Evolutionary conservation across 92 coral and sea anemone genomes (phyloP).

Genomic region (Porites divaricata): DNA sequence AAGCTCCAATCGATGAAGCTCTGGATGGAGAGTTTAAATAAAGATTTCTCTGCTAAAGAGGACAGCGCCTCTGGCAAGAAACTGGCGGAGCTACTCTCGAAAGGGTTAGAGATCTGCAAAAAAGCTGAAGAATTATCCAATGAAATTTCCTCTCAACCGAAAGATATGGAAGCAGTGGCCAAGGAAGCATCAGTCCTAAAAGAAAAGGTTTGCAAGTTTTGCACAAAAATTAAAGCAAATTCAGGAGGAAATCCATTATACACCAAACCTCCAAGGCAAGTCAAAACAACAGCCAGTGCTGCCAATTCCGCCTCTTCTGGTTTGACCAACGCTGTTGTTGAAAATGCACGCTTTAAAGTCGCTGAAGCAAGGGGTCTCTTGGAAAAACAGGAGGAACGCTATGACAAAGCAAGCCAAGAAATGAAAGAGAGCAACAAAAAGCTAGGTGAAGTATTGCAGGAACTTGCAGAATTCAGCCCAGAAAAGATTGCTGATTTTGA

Average conservation of each 20-base stretch:
- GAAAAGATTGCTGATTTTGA: conserved; percentile 40
- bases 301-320: conserved; percentile 9
- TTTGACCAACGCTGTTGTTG: conserved; percentile 10
- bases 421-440: conserved; percentile 29
- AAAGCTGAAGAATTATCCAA: neutral
- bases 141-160: neutral
- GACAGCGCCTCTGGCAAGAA: neutral
- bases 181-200: conserved; percentile 5
- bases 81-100: neutral
- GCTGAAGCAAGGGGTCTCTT: conserved; percentile 23
- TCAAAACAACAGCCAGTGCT: conserved; percentile 2
- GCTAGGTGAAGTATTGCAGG: conserved; percentile 10
- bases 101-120: conserved; percentile 3
- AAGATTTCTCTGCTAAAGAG: neutral
- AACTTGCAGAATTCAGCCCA: conserved; percentile 37
- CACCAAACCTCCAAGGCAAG: conserved; percentile 31
- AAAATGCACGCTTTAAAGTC: conserved; percentile 25
- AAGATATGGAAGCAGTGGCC: neutral
- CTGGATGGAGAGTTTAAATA: neutral
- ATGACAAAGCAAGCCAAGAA: conserved; percentile 13
- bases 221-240: conserved; percentile 6
- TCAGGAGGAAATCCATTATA: neutral
- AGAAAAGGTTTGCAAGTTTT: neutral
- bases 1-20: neutral
- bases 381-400: conserved; percentile 37